Evolutionary conservation across 2,797 vertebrate genomes (phyloP), one percentile per base, ranked within the genome.

Genomic region (Centropyge bicolor): DNA sequence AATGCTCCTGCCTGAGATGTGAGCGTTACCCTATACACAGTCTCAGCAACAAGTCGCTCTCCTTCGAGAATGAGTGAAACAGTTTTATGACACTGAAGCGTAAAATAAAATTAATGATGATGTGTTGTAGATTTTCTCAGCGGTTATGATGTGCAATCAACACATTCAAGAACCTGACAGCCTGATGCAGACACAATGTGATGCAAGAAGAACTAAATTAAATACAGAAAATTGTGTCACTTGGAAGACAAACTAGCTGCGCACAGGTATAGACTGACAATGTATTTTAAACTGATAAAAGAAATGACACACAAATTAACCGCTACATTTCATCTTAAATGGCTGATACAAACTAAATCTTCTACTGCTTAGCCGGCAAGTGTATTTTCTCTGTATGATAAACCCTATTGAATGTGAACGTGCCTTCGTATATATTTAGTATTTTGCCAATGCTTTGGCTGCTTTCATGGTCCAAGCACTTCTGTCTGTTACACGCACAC

Each of bases 281-380:
- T 43, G 6, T 70, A 51, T 63, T 77, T 74, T 41, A 31, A 76
- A 38, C 17, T 59, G 51, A 72, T 74, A 48, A 55, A 60, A 59
- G 62, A 69, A 78, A 55, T 64, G 38, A 77, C 43, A 70, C n/a
- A 19, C n/a, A 67, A 24, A 86, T 85, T 77, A 80, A 65, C 35
- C 8, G 55, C 68, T 78, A 59, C 55, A 67, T 89, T 89, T 87
- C 49, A 75, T 76, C 70, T 82, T 76, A 74, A 86, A 64, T 65
- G 45, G 11, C 73, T 81, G 56, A 75, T 65, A 80, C 31, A 80
- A 70, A 76, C 62, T 82, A 57, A 64, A 78, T 83, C 54, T 80
- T 77, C 48, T 46, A 7, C 75, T 76, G 69, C 78, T 74, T 51
- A 80, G 46, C 65, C 52, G 70, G 41, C 20, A 65, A 56, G 74